Conservation (phyloP, 2,888 invertebrate species). For the Drosophila picticornis region DNA sequence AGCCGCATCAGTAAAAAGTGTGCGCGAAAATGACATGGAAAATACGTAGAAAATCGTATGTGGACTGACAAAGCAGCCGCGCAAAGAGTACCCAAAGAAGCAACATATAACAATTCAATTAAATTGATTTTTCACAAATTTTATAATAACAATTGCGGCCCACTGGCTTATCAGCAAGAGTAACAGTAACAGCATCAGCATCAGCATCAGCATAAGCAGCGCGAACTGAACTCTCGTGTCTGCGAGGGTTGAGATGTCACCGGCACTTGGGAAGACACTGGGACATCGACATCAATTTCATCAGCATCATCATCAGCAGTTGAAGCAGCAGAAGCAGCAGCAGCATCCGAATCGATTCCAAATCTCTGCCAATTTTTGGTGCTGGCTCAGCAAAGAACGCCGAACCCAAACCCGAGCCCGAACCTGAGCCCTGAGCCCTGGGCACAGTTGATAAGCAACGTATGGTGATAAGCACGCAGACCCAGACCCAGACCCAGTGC, state of each 20-base stretch:
- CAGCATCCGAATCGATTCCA: slow-evolving; percentile 35
- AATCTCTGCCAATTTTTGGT: slow-evolving; percentile 57
- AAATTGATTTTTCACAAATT: slow-evolving; percentile 33
- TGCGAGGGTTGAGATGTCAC: slow-evolving; percentile 60
- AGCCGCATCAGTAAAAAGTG: slow-evolving; percentile 31
- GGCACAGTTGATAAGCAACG: slow-evolving; percentile 64
- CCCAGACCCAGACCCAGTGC: slow-evolving; percentile 9
- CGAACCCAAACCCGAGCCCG: slow-evolving; percentile 26
- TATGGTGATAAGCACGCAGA: slow-evolving; percentile 71
- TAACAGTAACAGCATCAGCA: not conserved
- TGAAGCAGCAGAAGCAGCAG: slow-evolving; percentile 18
- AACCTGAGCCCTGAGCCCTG: slow-evolving; percentile 26
- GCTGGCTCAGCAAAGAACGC: slow-evolving; percentile 59
- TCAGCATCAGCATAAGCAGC: slow-evolving; percentile 12
- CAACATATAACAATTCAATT: slow-evolving; percentile 39
- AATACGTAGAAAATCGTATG: slow-evolving; percentile 76
- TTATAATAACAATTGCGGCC: slow-evolving; percentile 41
- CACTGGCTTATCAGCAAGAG: slow-evolving; percentile 45
- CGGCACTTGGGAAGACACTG: slow-evolving; percentile 34
- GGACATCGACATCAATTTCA: slow-evolving; percentile 58
- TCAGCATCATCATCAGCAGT: slow-evolving; percentile 2
- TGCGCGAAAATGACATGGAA: slow-evolving; percentile 80
- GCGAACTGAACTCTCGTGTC: slow-evolving; percentile 37
- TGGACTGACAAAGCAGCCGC: slow-evolving; percentile 64
- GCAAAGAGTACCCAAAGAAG: slow-evolving; percentile 9